Percentiles rank a stretch among this genome's conserved stretches.
Conservation (phyloP, 2,888 invertebrate species). For the Loripinus fragilis region DNA sequence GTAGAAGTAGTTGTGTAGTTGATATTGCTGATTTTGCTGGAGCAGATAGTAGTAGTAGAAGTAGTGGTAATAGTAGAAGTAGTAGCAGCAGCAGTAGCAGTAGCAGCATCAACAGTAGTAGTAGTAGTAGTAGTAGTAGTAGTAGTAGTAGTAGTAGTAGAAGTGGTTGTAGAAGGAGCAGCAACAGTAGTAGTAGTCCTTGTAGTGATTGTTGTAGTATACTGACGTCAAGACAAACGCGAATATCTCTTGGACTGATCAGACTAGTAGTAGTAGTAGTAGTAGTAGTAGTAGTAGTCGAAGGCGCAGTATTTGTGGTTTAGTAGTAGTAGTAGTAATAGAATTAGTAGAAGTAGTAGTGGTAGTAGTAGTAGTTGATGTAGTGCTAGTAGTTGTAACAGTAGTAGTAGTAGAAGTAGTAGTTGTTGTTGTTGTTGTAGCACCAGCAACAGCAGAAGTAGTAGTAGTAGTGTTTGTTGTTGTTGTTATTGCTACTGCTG, state of each 20-base stretch:
- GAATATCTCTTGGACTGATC: no score
- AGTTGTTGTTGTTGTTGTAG: not conserved
- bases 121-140: no score
- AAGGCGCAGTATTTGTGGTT: not conserved
- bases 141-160: no score
- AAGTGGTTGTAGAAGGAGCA: no score
- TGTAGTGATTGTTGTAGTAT: slow-evolving; percentile 16
- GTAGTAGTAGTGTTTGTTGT: no score
- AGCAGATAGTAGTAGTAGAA: slow-evolving; percentile 18
- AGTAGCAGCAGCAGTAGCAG: slow-evolving; percentile 18
- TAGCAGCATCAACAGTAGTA: slow-evolving; percentile 19
- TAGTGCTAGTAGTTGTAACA: not conserved
- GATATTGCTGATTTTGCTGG: not conserved
- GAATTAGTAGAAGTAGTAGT: no score
- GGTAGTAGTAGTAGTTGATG: not conserved
- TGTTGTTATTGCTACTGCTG: no score
- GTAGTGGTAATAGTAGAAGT: slow-evolving; percentile 25
- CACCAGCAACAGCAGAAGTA: no score
- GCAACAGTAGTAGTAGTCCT: slow-evolving; percentile 18
- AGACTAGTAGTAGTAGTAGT: slow-evolving; percentile 17
- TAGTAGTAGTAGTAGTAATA: not conserved
- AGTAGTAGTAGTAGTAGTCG: not conserved
- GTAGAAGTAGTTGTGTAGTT: slow-evolving; percentile 22
- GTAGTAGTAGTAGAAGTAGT: not conserved
- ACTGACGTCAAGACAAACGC: not conserved